Conservation (phyloP, 1,140 invertebrate species). For the Eufriesea mexicana region DNA sequence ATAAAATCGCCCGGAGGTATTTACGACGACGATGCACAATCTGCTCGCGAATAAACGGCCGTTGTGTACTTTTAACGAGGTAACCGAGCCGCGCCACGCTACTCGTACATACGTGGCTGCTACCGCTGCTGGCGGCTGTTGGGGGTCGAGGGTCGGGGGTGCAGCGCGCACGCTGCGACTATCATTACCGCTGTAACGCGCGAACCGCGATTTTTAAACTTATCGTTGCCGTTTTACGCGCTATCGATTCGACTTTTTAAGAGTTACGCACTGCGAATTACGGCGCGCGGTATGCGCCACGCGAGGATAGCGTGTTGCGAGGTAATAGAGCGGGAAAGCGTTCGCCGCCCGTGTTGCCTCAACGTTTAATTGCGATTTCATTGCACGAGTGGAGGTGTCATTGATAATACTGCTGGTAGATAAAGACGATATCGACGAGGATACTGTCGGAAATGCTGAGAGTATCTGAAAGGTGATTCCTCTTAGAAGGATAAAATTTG, state of each 20-base stretch:
- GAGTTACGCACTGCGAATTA: background rate
- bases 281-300: background rate
- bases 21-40: slow-evolving; percentile 75
- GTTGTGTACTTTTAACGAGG: slow-evolving; percentile 63
- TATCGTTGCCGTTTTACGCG: background rate
- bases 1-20: slow-evolving; percentile 74
- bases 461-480: no score
- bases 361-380: no score
- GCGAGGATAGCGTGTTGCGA: background rate
- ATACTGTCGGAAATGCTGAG: no score
- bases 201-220: slow-evolving; percentile 21
- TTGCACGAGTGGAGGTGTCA: no score
- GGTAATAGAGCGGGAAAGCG: background rate
- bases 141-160: background rate
- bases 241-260: background rate
- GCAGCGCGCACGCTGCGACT: background rate
- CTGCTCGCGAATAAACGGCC: slow-evolving; percentile 64
- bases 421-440: no score
- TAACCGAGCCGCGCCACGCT: slow-evolving; percentile 35
- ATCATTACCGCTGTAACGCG: slow-evolving; percentile 10
- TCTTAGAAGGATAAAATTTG: no score
- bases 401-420: no score
- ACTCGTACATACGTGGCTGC: background rate
- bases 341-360: no score
- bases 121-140: background rate